Conservation (phyloP, 1,140 invertebrate species). For the Adoxophyes honmai region DNA sequence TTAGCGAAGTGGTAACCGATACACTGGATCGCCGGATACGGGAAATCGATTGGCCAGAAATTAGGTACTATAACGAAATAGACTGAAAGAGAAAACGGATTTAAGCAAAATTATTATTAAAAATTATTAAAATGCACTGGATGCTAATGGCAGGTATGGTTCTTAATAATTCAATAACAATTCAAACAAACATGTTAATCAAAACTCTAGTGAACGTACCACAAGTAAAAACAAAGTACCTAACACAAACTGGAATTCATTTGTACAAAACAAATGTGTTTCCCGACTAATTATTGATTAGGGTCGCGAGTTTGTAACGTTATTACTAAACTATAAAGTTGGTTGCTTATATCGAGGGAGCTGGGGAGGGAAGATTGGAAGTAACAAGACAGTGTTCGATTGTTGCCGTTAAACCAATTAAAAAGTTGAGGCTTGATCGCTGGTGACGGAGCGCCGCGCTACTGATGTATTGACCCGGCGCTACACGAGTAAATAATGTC, state of each 20-base stretch:
- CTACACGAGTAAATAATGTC: constrained; percentile 7
- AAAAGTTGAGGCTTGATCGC: constrained; percentile 51
- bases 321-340: constrained; percentile 15
- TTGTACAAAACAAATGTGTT: background rate
- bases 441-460: constrained; percentile 32
- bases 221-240: background rate
- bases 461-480: constrained; percentile 17
- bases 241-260: background rate
- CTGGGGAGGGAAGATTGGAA: constrained; percentile 30
- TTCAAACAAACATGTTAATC: no score
- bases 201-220: no score
- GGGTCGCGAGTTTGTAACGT: background rate
- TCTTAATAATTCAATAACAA: no score
- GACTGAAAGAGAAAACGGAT: no score
- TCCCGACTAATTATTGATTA: background rate
- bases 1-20: no score
- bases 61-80: no score
- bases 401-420: constrained; percentile 65
- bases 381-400: constrained; percentile 50
- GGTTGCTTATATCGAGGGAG: constrained; percentile 13
- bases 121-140: no score
- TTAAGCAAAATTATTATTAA: no score
- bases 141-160: no score
- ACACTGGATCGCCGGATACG: no score
- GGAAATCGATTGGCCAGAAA: no score